Percentiles rank a stretch among this genome's conserved stretches.
Evolutionary conservation across 2,797 vertebrate species (phyloP).

Genomic region (Gymnoscopelus braueri): DNA sequence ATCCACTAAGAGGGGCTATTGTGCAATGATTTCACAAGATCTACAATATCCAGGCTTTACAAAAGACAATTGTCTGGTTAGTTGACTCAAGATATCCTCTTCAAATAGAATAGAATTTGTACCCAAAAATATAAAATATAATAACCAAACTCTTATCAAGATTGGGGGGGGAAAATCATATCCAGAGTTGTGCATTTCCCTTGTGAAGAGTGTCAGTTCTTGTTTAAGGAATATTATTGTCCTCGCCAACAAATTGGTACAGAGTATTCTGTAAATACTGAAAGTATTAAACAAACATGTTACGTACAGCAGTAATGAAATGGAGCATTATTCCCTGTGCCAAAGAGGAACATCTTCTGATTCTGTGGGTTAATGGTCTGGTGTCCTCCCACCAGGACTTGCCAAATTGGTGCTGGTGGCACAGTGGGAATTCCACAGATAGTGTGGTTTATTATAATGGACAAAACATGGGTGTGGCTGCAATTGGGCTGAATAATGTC

Average conservation of each 20-base stretch:
- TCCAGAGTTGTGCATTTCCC: no score
- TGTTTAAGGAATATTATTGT: neutral
- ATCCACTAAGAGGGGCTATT: constrained; percentile 62
- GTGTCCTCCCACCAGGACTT: constrained; percentile 41
- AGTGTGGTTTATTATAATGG: constrained; percentile 46
- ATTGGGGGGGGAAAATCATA: no score
- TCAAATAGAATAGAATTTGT: constrained; percentile 2
- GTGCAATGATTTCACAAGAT: constrained; percentile 31
- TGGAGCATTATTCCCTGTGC: neutral
- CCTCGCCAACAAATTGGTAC: no score
- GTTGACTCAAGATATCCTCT: constrained; percentile 22
- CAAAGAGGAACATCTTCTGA: constrained; percentile 22
- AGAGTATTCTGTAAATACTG: constrained; percentile 7
- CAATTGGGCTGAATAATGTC: constrained; percentile 49
- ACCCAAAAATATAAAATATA: no score
- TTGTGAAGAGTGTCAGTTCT: neutral
- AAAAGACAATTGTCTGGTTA: constrained; percentile 35
- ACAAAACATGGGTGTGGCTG: constrained; percentile 57
- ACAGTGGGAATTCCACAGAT: constrained; percentile 54
- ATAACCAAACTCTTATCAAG: no score
- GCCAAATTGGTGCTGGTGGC: constrained; percentile 60
- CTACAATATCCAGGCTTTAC: neutral
- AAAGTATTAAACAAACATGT: constrained; percentile 16
- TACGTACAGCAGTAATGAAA: neutral
- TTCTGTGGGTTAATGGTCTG: constrained; percentile 17